These are phyloP conservation scores for Pseudomugil tenellus DNA, from an alignment of 2,797 vertebrate genomes.

Conservation along the genomic window DNA sequence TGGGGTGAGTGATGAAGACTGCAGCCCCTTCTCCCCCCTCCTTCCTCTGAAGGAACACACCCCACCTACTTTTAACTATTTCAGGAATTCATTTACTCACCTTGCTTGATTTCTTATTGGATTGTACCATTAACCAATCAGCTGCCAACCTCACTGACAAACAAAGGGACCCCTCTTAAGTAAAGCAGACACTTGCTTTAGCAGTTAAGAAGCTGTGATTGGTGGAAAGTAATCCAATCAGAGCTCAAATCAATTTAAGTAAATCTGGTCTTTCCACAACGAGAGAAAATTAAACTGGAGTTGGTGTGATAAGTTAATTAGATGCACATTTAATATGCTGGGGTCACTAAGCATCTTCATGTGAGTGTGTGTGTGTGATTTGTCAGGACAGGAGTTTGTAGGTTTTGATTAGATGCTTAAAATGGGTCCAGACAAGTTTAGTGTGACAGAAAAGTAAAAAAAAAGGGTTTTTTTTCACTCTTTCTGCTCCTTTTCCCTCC, in stretches of 20 bases:
- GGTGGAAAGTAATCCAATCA: conserved; percentile 34
- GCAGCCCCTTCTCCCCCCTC: background rate
- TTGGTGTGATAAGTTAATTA: background rate
- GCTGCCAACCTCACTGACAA: conserved; percentile 16
- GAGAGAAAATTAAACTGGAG: background rate
- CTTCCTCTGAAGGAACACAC: conserved; percentile 31
- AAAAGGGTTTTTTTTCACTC: conserved; percentile 24
- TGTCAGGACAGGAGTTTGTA: background rate
- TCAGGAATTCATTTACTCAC: conserved; percentile 6
- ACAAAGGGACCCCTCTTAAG: conserved; percentile 43
- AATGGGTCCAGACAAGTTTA: background rate
- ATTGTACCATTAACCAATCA: conserved; percentile 38
- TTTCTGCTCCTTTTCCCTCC: conserved; percentile 26
- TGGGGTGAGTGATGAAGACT: conserved; percentile 45
- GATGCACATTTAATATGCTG: background rate
- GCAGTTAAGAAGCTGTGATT: conserved; percentile 23
- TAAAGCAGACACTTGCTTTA: conserved; percentile 22
- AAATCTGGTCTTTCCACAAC: conserved; percentile 1
- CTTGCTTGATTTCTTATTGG: conserved; percentile 36
- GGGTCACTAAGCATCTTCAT: background rate
- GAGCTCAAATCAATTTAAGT: conserved; percentile 18
- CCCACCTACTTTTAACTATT: conserved; percentile 26
- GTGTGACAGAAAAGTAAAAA: conserved; percentile 13
- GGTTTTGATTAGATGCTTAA: conserved; percentile 4
- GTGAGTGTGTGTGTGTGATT: background rate